Conservation (phyloP, 2,113 vertebrate genomes). For the Cryptotis parvus region DNA sequence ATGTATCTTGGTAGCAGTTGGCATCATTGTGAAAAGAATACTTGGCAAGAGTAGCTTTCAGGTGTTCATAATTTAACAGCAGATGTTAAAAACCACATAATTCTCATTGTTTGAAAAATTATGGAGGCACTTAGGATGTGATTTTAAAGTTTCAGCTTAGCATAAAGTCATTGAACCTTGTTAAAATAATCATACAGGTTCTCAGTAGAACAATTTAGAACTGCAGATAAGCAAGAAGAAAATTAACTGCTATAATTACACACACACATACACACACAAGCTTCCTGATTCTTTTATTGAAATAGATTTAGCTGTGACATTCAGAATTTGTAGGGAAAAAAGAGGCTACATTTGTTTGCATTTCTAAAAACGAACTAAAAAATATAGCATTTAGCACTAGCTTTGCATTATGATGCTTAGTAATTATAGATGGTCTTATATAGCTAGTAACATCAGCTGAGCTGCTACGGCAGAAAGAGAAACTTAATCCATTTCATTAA, state of each 20-base stretch:
- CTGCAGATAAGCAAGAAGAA: constrained; percentile 23
- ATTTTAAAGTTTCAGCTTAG: constrained; percentile 34
- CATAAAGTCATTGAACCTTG: neutral
- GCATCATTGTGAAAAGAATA: neutral
- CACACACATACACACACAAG: too few species aligned
- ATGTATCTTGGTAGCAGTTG: neutral
- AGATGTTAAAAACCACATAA: neutral
- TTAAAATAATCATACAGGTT: constrained; percentile 3
- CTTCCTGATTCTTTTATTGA: constrained; percentile 26
- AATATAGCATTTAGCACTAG: neutral
- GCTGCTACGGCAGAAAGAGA: neutral
- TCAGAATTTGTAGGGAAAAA: constrained; percentile 3
- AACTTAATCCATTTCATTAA: neutral
- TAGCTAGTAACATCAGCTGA: neutral
- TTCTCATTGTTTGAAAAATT: constrained; percentile 26
- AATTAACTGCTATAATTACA: neutral
- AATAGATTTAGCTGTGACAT: neutral
- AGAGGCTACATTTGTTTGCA: constrained; percentile 31
- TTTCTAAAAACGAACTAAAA: constrained; percentile 9
- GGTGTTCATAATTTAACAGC: constrained; percentile 1
- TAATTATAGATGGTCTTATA: neutral
- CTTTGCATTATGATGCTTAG: neutral
- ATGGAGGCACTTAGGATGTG: neutral
- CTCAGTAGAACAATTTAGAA: constrained; percentile 42
- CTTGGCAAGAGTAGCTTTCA: neutral